These are phyloP conservation scores for Chrysolina haemoptera DNA, from an alignment of 2,888 invertebrate species.

Conservation along the genomic window DNA sequence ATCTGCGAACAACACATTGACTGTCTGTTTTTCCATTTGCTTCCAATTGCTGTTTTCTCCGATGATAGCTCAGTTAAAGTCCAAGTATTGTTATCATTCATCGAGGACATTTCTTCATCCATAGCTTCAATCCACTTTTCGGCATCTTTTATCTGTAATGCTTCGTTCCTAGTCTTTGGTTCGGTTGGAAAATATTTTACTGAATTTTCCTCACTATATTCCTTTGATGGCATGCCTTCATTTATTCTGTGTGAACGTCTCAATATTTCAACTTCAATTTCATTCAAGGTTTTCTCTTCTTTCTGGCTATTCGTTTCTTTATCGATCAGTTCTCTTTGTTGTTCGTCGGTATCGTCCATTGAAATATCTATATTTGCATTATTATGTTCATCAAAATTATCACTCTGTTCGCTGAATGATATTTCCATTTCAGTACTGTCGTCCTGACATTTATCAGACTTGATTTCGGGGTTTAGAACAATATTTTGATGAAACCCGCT, in stretches of 20 bases:
- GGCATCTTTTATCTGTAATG: conserved; percentile 1
- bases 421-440: not conserved
- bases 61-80: not conserved
- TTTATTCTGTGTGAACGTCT: not conserved
- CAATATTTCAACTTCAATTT: not conserved
- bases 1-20: not conserved
- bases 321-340: not conserved
- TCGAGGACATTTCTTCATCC: conserved; percentile 3
- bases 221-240: not conserved
- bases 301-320: not conserved
- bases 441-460: not conserved
- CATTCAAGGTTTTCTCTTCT: not conserved
- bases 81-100: not conserved
- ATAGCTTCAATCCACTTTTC: not conserved
- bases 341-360: not conserved
- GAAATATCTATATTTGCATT: not conserved
- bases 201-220: not conserved
- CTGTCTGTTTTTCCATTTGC: not conserved
- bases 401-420: not conserved
- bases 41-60: not conserved
- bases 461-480: not conserved
- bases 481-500: not conserved
- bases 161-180: not conserved
- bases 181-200: not conserved
- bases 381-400: not conserved